Evolutionary conservation across 92 coral and sea anemone species (phyloP), one percentile per base, ranked within the genome.

Genomic region (Paragorgia papillata): DNA sequence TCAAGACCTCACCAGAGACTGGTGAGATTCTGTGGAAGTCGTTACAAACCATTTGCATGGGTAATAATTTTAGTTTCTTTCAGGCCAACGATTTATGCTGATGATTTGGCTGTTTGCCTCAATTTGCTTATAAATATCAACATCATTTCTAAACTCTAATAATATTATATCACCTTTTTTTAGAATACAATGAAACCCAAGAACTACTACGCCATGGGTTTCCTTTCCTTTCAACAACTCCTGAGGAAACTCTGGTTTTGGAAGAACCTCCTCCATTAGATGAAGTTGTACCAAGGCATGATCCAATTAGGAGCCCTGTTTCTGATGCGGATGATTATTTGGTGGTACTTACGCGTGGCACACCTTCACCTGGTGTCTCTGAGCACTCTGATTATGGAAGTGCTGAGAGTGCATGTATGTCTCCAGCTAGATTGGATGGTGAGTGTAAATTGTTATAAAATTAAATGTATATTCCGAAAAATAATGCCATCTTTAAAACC

Each of bases 1-100:
- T 68, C 10, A 68, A 1, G 9, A 68, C 75, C 24, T 68, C 75
- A 0, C 27, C 30, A 3, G 75, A 35, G 13, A 68, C 50, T 24
- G 75, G 75, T 1, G 75, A 68, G 12, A 68, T 68, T 17, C 34
- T 68, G 33, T 68, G 75, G 75, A 54, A 68, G 10, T 68, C 75
- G 0, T 22, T 68, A 0, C 75, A 68, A 57, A 68, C 40, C 7
- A 68, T 68, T 15, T 68, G 75, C 43, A 22, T n/a, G 2, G 75
- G 75, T 68, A 27, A 1, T 7, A 48, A 57, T 68, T 44, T 58
- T 26, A 14, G 31, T 21, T 26, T 27, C 29, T 55, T 55, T 55
- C 19, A 12, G 19, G 35, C 2, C 21, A 60, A 28, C n/a, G n/a
- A 10, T 30, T 12, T 19, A 8, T 24, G 19, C 66, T 18, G 17